Base-by-base conservation (phyloP, 92 coral and sea anemone species). In the Palythoa heliodiscus region DNA sequence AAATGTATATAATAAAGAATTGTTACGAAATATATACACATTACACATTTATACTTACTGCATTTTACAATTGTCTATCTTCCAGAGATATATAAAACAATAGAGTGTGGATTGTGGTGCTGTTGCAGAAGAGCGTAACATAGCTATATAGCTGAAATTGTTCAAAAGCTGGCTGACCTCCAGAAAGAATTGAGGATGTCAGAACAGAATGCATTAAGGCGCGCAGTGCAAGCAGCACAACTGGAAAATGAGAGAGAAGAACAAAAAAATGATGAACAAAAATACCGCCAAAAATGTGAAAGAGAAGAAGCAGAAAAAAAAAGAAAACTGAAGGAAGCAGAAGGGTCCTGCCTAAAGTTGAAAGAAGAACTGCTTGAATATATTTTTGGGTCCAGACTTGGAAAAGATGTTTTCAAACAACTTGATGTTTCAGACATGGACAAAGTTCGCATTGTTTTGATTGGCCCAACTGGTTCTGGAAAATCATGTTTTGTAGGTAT, bases 401-500 rank as follows among this genome's bases (percentile, higher is more conserved):
- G 52, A 53, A 79, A 88, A 37, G 92, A 82, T 20, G 89, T 86
- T 53, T 83, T 52, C 7, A 83, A 73, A 75, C 89, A 73, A 20
- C 79, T 94, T 20, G 90, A 92, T 39, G 77, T 92, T 23, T 78
- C 78, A 52, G 98, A 94, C 74, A 86, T 92, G 70, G 57, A 87
- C 16, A 54, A 87, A 10, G 82, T 92, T 19, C 92, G 93, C 10
- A 84, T 94, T 47, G 92, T 93, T 38, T 71, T 94, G 54, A 92
- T 94, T 53, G 98, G 98, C 4, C 98, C 98, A 1, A 84, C 98
- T 23, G 98, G 95, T 4, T 94, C 98, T 14, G 98, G 98, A 25
- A 94, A 94, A 72, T 92, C 98, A 50, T 86, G 93, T 73, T 94
- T 94, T 53, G 85, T 94, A 83, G 98, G 98, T 67, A 20, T 10